Evolutionary conservation across 2,888 invertebrate genomes (phyloP).

Genomic region (Cephus rjabovi): DNA sequence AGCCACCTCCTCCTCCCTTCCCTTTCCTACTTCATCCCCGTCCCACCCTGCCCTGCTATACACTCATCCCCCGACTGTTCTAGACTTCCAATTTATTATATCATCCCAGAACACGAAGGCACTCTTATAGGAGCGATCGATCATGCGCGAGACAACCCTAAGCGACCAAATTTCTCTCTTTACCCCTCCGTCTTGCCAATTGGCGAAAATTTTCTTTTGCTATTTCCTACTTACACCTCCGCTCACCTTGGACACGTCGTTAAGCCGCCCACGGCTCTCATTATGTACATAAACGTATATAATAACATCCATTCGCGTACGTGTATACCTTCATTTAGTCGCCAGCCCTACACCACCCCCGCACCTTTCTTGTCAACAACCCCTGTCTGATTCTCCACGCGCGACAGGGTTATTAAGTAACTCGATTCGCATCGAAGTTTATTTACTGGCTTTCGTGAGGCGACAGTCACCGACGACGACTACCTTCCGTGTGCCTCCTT

Average conservation of each 20-base stretch:
- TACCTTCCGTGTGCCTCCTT: background rate
- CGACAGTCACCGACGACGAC: slow-evolving; percentile 12
- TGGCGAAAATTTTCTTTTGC: background rate
- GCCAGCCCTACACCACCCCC: no score
- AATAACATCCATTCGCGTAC: no score
- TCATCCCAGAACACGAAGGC: background rate
- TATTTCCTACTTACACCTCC: background rate
- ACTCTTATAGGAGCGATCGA: background rate
- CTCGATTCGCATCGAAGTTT: slow-evolving; percentile 32
- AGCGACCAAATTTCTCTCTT: background rate
- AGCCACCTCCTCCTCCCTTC: background rate
- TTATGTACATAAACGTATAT: background rate
- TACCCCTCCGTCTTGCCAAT: background rate
- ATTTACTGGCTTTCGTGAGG: slow-evolving; percentile 25
- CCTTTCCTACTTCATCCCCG: background rate
- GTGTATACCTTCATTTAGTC: no score
- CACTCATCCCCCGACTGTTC: background rate
- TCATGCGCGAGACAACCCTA: background rate
- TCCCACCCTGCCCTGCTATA: background rate
- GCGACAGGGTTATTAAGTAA: slow-evolving; percentile 32
- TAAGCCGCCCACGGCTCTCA: background rate
- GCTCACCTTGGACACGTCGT: background rate
- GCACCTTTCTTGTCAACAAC: background rate
- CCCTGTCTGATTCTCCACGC: slow-evolving; percentile 18
- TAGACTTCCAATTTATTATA: slow-evolving; percentile 5